Evolutionary conservation across 2,888 invertebrate genomes (phyloP).

Genomic region (Drosophila mettleri): DNA sequence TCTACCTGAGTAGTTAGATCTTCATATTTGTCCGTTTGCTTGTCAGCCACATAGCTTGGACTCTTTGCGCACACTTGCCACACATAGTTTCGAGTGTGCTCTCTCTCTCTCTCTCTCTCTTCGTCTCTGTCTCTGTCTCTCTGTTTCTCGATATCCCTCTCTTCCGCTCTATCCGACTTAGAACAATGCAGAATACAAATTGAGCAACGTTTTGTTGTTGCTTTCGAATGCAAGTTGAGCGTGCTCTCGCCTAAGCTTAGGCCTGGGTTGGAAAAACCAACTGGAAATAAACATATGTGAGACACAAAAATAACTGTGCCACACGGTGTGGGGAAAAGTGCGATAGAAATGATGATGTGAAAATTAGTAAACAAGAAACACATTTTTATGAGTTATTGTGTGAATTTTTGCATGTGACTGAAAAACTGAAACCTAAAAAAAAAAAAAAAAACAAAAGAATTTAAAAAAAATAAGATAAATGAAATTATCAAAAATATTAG

Average conservation of each 20-base stretch:
- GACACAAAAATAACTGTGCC: slow-evolving; percentile 63
- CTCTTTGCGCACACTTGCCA: slow-evolving; percentile 43
- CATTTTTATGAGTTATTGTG: slow-evolving; percentile 70
- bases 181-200: slow-evolving; percentile 3
- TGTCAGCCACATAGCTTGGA: slow-evolving; percentile 39
- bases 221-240: slow-evolving; percentile 27
- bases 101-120: slow-evolving; percentile 19
- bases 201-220: slow-evolving; percentile 21
- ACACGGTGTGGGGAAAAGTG: slow-evolving; percentile 50
- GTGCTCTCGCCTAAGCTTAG: slow-evolving; percentile 26
- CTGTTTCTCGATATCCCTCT: slow-evolving; percentile 6
- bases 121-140: slow-evolving; percentile 1
- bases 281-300: slow-evolving; percentile 21
- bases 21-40: slow-evolving; percentile 43
- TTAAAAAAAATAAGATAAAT: slow-evolving; percentile 4
- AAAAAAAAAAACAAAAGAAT: slow-evolving; percentile 18
- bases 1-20: slow-evolving; percentile 35
- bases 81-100: slow-evolving; percentile 34
- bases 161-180: slow-evolving; percentile 4
- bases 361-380: slow-evolving; percentile 63
- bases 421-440: slow-evolving; percentile 42
- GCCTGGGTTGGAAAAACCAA: slow-evolving; percentile 25
- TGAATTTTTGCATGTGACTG: slow-evolving; percentile 79
- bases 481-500: slow-evolving; percentile 16
- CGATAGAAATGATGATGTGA: slow-evolving; percentile 53